Evolutionary conservation across 2,113 vertebrate genomes (phyloP), one percentile per base, ranked within the genome.

Genomic region (Hirundichthys speculiger): DNA sequence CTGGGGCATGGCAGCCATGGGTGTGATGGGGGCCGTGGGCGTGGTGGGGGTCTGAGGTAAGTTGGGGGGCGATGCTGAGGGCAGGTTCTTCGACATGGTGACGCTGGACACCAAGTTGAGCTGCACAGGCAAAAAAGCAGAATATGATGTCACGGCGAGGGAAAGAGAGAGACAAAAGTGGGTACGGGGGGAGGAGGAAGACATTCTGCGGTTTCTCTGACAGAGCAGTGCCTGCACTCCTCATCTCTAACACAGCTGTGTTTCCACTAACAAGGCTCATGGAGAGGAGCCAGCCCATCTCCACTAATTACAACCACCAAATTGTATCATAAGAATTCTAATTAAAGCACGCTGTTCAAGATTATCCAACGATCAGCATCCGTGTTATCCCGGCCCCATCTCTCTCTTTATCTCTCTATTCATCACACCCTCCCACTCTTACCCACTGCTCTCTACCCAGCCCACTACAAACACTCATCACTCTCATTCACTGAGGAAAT

Each of bases 251-350:
- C 79, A 95, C 94, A 95, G 94, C 95, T 95, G 94, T 95, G 93
- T 95, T 96, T 93, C 94, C 93, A 94, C 93, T 96, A 96, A 97
- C 95, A 95, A 96, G 94, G 92, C 93, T 85, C 64, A 74, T 82
- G 94, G 92, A 93, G 94, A 95, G 94, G 93, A 96, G 95, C 94
- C 94, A 96, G 94, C 94, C 94, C 94, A 96, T 96, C 95, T 96
- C 92, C 93, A 93, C 95, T 96, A 98, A 99, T 99, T 98, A 98
- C 94, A 94, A 94, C 93, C 93, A 95, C 95, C 93, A 97, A 96
- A 98, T 95, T 96, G 94, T 97, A 96, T 99, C 95, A 97, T 97
- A 96, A 96, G 95, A 96, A 96, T 95, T 95, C 93, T 98, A 97
- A 98, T 97, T 96, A 97, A 94, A 95, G 94, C 94, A 95, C 92